phyloP scores from a whole-genome alignment of 2,888 invertebrate species.

The Rutpela maculata region DNA sequence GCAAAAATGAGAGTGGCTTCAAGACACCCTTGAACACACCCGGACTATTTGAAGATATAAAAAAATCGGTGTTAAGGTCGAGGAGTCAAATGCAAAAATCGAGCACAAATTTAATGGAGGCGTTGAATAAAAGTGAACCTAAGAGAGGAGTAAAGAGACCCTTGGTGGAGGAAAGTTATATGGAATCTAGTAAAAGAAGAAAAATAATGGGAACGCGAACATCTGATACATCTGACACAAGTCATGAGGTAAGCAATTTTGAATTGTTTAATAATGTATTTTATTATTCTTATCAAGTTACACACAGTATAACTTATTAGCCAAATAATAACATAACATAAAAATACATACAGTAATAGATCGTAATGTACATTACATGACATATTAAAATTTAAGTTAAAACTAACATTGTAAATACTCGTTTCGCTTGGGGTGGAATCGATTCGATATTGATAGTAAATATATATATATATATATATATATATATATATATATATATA shows the following conservation, averaged over 20 bases:
- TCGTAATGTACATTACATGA: no score
- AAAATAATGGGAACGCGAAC: conserved; percentile 27
- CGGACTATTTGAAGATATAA: conserved; percentile 57
- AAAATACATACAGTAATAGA: no score
- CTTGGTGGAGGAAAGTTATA: conserved; percentile 50
- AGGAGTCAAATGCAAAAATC: conserved; percentile 38
- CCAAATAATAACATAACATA: no score
- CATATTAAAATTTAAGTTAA: no score
- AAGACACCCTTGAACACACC: conserved; percentile 61
- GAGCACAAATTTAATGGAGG: conserved; percentile 33
- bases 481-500: no score
- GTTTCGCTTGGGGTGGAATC: no score
- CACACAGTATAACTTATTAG: no score
- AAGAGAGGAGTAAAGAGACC: conserved; percentile 44
- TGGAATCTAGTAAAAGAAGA: conserved; percentile 43
- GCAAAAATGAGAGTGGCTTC: conserved; percentile 47
- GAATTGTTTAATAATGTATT: no score
- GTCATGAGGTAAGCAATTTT: conserved; percentile 11
- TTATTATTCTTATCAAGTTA: no score
- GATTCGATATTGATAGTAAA: no score
- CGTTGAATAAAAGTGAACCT: conserved; percentile 30
- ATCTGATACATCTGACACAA: conserved; percentile 26
- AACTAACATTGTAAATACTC: no score
- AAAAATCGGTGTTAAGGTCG: conserved; percentile 54
- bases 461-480: no score